Evolutionary conservation across 2,113 vertebrate genomes (phyloP), one percentile per base, ranked within the genome.

Genomic region (Axis porcinus): DNA sequence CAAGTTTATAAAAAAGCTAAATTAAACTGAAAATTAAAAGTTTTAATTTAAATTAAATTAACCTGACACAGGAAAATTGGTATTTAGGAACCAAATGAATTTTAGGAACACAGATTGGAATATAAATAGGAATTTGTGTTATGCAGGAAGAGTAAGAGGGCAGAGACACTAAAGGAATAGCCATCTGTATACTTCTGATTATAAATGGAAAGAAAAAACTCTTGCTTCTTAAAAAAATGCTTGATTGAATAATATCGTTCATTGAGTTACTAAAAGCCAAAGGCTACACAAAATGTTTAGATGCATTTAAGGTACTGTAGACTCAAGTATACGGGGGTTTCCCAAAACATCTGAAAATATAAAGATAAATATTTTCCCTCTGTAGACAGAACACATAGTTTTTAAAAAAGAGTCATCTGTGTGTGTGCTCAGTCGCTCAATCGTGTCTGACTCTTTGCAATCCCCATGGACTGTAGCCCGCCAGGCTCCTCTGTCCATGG

Each of bases 301-400:
- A 83, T 83, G 21, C 76, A 47, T 89, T 85, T 92, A 86, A 67
- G 40, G 79, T 40, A 67, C 2, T 58, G 12, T 81, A 62, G 17
- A 19, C 13, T 16, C 55, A 28, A 86, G 4, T 50, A 43, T 86
- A 30, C 5, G 74, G 47, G 47, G 9, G 7, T 55, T 94, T 64
- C 83, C 5, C 11, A 60, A 83, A 15, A 64, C 3, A 23, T 45
- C 3, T 81, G 17, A 85, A 89, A 92, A 23, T 87, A 64, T 67
- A 92, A 89, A 74, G 36, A 87, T 43, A 94, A 54, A 70, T 90
- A 94, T 64, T 94, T 95, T 47, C 36, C 27, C 86, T 67, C 45
- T 92, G 30, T 43, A 54, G 86, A 84, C 1, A 90, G 92, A 97
- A 58, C 11, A 40, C 23, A 27, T 27, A 36, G 36, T 43, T 43